Percentiles rank a stretch among this genome's conserved stretches.
Evolutionary conservation across 2,113 vertebrate species (phyloP).

Genomic region (Pelusios castaneus): DNA sequence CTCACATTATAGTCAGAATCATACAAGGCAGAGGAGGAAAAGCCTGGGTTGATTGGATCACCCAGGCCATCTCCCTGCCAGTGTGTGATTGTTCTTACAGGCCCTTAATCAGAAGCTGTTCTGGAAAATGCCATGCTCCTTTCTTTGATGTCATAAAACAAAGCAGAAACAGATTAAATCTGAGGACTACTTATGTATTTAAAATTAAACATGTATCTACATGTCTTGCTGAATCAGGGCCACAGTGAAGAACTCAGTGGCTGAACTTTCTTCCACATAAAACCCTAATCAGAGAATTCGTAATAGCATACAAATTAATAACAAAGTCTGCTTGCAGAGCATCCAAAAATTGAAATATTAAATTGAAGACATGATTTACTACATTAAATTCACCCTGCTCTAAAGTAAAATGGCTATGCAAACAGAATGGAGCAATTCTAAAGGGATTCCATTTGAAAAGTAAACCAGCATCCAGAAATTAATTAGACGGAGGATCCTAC

Average conservation of each 20-base stretch:
- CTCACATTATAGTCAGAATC: not conserved
- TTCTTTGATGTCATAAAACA: not conserved
- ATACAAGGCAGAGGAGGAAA: not conserved
- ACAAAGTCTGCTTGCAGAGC: not conserved
- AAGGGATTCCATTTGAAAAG: not conserved
- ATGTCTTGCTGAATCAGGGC: not conserved
- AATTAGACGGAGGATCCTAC: not conserved
- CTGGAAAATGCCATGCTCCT: not conserved
- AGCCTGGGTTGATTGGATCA: not conserved
- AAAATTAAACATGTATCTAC: not conserved
- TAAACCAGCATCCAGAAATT: not conserved
- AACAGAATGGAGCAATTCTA: not conserved
- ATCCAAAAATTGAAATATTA: not conserved
- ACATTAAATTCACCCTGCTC: not conserved
- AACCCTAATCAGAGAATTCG: not conserved
- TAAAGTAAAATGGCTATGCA: not conserved
- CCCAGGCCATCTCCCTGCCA: not conserved
- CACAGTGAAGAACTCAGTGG: not conserved
- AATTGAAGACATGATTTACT: not conserved
- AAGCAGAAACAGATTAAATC: not conserved
- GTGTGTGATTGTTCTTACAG: not conserved
- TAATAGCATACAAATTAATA: not conserved
- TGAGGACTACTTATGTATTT: not conserved
- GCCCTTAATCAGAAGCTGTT: not conserved
- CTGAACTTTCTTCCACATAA: too few relatives aligned